These are phyloP conservation scores for Caenorhabditis wallacei DNA, from an alignment of 2,888 invertebrate genomes.

Conservation along the genomic window DNA sequence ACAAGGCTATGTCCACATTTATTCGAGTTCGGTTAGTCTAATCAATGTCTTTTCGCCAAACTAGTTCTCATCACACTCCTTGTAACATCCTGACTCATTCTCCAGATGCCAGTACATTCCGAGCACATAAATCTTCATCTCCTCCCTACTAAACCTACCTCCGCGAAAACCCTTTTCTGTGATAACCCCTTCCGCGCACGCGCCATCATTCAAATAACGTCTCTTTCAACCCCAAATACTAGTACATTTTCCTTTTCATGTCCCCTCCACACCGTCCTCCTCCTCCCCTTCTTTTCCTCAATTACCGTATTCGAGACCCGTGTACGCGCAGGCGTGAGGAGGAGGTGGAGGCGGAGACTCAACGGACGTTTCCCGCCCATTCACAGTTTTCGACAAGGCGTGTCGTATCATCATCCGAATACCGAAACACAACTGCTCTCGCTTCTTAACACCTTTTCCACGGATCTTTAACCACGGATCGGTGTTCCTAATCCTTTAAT, in stretches of 20 bases:
- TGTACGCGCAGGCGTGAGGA: conserved; percentile 6
- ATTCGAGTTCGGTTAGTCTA: no score
- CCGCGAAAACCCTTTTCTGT: neutral
- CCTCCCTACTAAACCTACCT: neutral
- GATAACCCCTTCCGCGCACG: conserved; percentile 39
- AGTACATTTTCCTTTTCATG: conserved; percentile 34
- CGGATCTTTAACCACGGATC: no score
- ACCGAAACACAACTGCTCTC: conserved; percentile 34
- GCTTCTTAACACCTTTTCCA: conserved; percentile 37
- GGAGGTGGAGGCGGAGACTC: conserved; percentile 45
- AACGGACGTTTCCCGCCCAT: conserved; percentile 50
- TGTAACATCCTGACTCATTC: neutral
- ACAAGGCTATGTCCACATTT: no score
- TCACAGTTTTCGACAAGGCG: conserved; percentile 54
- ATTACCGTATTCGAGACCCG: conserved; percentile 52
- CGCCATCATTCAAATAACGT: neutral
- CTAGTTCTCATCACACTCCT: neutral
- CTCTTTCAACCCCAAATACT: conserved; percentile 10
- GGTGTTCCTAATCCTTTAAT: no score
- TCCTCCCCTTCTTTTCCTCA: neutral
- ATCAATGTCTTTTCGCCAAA: no score
- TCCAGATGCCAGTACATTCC: conserved; percentile 5
- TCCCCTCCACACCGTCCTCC: neutral
- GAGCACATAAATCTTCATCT: conserved; percentile 44
- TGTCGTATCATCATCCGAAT: conserved; percentile 17